These are phyloP conservation scores for Phenganax marumi DNA, from an alignment of 92 coral and sea anemone species.

Conservation along the genomic window DNA sequence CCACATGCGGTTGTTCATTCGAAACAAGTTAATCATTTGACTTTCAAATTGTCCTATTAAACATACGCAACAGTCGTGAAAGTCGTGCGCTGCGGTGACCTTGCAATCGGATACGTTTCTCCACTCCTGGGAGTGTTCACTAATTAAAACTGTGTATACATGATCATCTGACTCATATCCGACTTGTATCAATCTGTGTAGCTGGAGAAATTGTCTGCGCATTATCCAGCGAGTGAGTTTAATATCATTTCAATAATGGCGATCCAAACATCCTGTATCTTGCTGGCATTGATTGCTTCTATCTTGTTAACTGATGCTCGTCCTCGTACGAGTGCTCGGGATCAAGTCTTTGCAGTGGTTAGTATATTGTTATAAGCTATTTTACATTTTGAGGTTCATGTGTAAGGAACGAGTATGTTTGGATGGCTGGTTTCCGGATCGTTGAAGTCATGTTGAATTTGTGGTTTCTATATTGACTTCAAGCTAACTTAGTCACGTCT, in stretches of 20 bases:
- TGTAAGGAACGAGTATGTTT: too few relatives aligned
- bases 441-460: too few relatives aligned
- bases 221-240: not conserved
- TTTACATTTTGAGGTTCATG: too few relatives aligned
- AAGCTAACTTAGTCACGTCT: too few relatives aligned
- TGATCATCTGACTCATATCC: not conserved
- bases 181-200: not conserved
- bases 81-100: not conserved
- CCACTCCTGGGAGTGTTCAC: not conserved
- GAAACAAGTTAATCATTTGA: not conserved
- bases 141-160: not conserved
- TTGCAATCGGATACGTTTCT: not conserved
- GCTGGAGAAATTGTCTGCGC: not conserved
- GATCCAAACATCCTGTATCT: not conserved
- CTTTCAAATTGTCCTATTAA: not conserved
- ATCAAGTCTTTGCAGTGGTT: constrained; percentile 1
- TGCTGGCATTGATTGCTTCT: not conserved
- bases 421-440: too few relatives aligned
- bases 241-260: not conserved
- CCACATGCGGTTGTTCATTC: not conserved
- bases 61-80: not conserved
- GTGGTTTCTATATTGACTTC: too few relatives aligned
- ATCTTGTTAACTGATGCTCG: not conserved
- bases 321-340: not conserved
- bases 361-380: not conserved